A percentile compares a stretch with the other conserved stretches of the same genome.
Evolutionary conservation across 2,888 invertebrate species (phyloP).

Genomic region (Cantharis nigra): DNA sequence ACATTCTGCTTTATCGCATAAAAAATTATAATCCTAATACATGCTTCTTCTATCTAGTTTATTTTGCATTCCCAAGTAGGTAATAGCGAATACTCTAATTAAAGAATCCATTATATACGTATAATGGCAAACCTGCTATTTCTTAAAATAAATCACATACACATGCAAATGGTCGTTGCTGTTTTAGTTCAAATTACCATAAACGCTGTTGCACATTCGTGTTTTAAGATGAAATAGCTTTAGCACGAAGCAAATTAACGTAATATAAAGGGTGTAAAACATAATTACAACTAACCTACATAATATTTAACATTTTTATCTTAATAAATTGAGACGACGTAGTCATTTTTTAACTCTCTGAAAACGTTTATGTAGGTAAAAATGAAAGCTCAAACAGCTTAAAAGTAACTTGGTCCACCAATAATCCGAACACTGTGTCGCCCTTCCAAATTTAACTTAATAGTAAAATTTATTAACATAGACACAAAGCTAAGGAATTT

Average conservation of each 20-base stretch:
- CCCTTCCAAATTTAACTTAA: constrained; percentile 8
- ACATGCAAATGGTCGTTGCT: constrained; percentile 26
- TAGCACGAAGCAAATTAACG: constrained; percentile 24
- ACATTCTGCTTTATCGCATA: background rate
- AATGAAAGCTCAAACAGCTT: background rate
- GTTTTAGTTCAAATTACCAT: constrained; percentile 26
- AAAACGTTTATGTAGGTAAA: background rate
- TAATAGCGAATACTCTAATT: background rate
- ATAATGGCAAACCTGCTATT: constrained; percentile 6
- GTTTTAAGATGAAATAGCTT: constrained; percentile 22
- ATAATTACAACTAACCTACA: background rate
- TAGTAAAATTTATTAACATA: constrained; percentile 18
- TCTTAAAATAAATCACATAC: constrained; percentile 22
- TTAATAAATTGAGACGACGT: background rate
- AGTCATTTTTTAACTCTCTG: background rate
- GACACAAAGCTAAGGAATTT: constrained; percentile 27
- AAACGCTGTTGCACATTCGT: constrained; percentile 23
- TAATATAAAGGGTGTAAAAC: constrained; percentile 7
- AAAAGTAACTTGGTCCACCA: background rate
- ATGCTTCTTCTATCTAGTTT: constrained; percentile 1
- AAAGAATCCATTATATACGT: constrained; percentile 5
- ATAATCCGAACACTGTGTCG: background rate
- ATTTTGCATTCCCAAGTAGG: constrained; percentile 1
- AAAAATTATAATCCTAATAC: background rate
- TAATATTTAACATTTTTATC: background rate